Base-by-base conservation (phyloP, 2,888 invertebrate genomes). In the Noctua pronuba region DNA sequence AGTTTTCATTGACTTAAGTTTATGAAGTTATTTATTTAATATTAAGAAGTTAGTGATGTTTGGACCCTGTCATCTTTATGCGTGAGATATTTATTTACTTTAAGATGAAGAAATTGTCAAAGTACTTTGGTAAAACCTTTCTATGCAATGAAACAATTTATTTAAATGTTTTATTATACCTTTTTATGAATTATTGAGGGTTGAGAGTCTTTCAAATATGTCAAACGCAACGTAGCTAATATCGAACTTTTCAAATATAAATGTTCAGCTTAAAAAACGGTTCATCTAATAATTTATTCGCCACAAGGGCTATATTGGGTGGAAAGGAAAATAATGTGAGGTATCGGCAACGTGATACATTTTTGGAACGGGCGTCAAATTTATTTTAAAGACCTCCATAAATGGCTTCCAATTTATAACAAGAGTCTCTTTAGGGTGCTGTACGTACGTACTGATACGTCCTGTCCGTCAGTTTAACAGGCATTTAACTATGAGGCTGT, bases 271-370 rank as follows among this genome's bases (percentile, higher is more conserved):
- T 62, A 60, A 58, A 80, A 73, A 65, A 65, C 35, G 28, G 21
- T 71, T 68, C 35, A 68, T 81, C 46, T 60, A 77, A 68, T 65
- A 75, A 80, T n/a, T 49, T 31, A 72, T 76, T 73, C 38, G 67
- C 31, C 55, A 65, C 11, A 65, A 65, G 21, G 66, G 49, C 44
- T 65, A 62, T 67, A 78, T 79, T 58, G 72, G 46, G 71, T 69
- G 46, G 64, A 65, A 75, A 74, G 62, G 77, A 38, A 74, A 66
- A 82, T 69, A 75, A 66, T 73, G 62, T 66, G 49, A 70, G 72
- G 69, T 74, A 65, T 75, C 49, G 65, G 58, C 65, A 71, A 68
- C 8, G 28, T 77, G 60, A 79, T 80, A 60, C 77, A 62, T 82
- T 77, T 74, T 41, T 35, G 28, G 11, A 46, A 7, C 41, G 69